Evolutionary conservation across 92 coral and sea anemone species (phyloP), one percentile per base, ranked within the genome.

Genomic region (Phenganax stokvisi): DNA sequence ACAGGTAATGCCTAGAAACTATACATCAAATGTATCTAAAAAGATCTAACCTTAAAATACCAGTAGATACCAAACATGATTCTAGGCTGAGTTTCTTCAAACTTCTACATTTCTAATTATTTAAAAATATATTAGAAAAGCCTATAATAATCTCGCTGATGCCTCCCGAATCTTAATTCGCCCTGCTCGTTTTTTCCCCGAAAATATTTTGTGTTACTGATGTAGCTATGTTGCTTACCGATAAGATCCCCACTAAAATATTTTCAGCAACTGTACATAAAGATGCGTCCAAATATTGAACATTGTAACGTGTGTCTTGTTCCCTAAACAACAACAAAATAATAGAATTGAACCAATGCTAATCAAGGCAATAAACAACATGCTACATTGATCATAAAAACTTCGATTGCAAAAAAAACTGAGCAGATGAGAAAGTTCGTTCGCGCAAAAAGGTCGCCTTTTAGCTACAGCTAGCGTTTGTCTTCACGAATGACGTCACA

Each of bases 11-110:
- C 8, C 8, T 7, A 61, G 67, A 17, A 17, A 61, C 68, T 15
- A 28, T 28, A 8, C 70, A 16, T 30, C n/a, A 71, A 81, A 53
- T 25, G 17, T 37, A 62, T 9, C 9, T 8, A 6, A 8, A 20
- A 64, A 77, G 20, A 30, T 15, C 89, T 76, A 68, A 93, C 98
- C 92, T 91, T 71, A 93, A 83, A 25, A 93, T 74, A 62, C 97
- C 84, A 37, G 87, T 75, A 3, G 97, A 91, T 9, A 91, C 82
- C 31, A 74, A 67, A 66, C 96, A 91, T 11, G 93, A 91, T 53
- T 93, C 98, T 84, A 93, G 83, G 78, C 98, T 93, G 53, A 93
- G 83, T 56, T 91, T 89, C 20, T 86, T 86, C 56, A 93, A 79
- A 77, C 89, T 88, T 84, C 81, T 86, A 56, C 93, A 87, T 56